Base-by-base conservation (phyloP, 2,797 vertebrate species). In the Melanotaenia maccullochi region DNA sequence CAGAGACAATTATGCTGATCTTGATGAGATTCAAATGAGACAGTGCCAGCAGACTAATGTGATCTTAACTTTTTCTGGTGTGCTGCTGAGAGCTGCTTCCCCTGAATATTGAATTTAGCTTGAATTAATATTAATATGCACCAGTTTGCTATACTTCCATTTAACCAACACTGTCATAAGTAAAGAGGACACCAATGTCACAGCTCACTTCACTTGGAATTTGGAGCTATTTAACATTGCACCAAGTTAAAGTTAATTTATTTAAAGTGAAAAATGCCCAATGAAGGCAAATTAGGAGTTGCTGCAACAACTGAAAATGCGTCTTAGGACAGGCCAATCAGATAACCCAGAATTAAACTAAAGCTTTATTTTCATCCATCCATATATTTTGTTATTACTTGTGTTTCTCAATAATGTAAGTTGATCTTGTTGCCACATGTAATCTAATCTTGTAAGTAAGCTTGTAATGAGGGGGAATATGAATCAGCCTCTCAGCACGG, bases 381-480 rank as follows among this genome's bases (percentile, higher is more conserved):
- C 47, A 52, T 24, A 47, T 71, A 14, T 78, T 76, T 76, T 33
- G 72, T 79, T 63, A 38, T 22, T 76, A 13, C 33, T 57, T 54
- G 14, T 76, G 66, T 60, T 65, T 25, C 25, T 38, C 69, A 40
- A 56, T 77, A 74, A 84, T 73, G 70, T 36, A 71, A 87, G 32
- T 47, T 65, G 82, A 90, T 88, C 73, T 65, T 55, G 71, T 75
- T 83, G 81, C 73, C 68, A 72, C 40, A 69, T 79, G 25, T 86
- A 87, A 86, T 90, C 76, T 84, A 77, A 89, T 90, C 74, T 78
- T 89, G 81, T 89, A 81, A 90, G 89, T 89, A 86, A 88, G 75
- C 76, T 84, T 84, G 73, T 83, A 81, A 81, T 85, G 81, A 86
- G 72, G 72, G 78, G 24, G 73, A 85, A 82, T 79, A 79, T 80